A percentile compares a stretch with the other conserved stretches of the same genome.
These are phyloP conservation scores for Lasiurus cinereus DNA, from an alignment of 2,113 vertebrate genomes.

Conservation along the genomic window DNA sequence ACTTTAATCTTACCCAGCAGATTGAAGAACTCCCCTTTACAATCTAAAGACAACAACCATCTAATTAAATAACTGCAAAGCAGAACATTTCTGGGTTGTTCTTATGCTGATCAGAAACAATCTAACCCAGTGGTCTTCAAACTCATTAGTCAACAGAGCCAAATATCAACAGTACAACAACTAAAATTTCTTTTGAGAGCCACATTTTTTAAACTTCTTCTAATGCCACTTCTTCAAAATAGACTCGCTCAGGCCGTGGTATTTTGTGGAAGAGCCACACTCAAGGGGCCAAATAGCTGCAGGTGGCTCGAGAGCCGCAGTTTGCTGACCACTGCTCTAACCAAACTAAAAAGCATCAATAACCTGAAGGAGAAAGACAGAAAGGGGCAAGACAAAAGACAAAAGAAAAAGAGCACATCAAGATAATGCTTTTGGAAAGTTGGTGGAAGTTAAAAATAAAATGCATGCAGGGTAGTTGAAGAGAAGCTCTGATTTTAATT, in stretches of 20 bases:
- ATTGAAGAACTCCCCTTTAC: conserved; percentile 61
- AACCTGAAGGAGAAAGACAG: not conserved
- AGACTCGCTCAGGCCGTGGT: no score
- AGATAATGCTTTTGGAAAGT: not conserved
- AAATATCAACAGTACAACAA: no score
- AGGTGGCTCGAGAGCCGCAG: no score
- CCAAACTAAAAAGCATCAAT: not conserved
- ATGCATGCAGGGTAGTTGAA: not conserved
- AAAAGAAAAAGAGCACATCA: not conserved
- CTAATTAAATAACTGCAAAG: conserved; percentile 47
- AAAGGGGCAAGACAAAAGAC: not conserved
- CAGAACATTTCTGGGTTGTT: conserved; percentile 18
- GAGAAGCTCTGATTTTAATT: not conserved
- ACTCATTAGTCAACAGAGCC: no score
- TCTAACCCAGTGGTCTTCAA: not conserved
- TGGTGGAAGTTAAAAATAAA: not conserved
- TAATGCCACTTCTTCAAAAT: no score
- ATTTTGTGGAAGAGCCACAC: no score
- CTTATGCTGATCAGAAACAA: conserved; percentile 7
- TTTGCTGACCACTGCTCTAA: not conserved
- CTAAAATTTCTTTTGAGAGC: no score
- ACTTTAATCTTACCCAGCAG: conserved; percentile 60
- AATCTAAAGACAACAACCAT: not conserved
- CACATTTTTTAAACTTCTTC: no score
- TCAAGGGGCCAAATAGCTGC: no score